Evolutionary conservation across 2,797 vertebrate species (phyloP).

Genomic region (Petrocephalus sullivani): DNA sequence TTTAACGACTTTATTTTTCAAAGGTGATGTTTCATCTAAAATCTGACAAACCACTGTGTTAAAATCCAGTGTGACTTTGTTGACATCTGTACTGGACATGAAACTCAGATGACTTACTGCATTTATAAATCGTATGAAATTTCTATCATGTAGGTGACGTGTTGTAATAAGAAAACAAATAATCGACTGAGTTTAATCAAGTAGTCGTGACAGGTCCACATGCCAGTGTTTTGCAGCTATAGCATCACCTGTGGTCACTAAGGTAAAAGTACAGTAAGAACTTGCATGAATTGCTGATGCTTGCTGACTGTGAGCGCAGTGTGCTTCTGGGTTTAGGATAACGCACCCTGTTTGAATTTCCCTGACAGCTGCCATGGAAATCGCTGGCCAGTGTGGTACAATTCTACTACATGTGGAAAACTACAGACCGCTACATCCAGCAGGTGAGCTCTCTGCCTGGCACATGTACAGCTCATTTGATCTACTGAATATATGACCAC

Average conservation of each 20-base stretch:
- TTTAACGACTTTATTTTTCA: too few relatives aligned
- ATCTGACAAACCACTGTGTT: too few relatives aligned
- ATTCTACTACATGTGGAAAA: constrained; percentile 85
- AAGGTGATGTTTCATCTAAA: too few relatives aligned
- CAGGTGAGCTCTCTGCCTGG: constrained; percentile 52
- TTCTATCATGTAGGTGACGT: too few relatives aligned
- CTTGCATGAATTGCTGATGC: background rate
- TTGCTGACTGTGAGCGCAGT: background rate
- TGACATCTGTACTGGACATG: too few relatives aligned
- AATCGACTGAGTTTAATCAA: background rate
- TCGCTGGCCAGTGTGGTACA: constrained; percentile 78
- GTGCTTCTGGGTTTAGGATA: background rate
- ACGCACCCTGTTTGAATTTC: background rate
- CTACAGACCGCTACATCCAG: constrained; percentile 70
- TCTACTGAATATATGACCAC: background rate
- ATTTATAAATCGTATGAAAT: too few relatives aligned
- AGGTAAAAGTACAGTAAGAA: background rate
- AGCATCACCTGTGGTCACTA: background rate
- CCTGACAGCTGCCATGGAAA: constrained; percentile 72
- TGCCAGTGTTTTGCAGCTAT: background rate
- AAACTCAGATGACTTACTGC: too few relatives aligned
- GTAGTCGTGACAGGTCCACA: background rate
- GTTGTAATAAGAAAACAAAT: background rate
- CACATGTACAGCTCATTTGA: background rate
- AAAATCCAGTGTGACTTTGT: too few relatives aligned